A percentile compares a stretch with the other conserved stretches of the same genome.
Evolutionary conservation across 2,113 vertebrate species (phyloP).

Genomic region (Marcusenius ussheri): DNA sequence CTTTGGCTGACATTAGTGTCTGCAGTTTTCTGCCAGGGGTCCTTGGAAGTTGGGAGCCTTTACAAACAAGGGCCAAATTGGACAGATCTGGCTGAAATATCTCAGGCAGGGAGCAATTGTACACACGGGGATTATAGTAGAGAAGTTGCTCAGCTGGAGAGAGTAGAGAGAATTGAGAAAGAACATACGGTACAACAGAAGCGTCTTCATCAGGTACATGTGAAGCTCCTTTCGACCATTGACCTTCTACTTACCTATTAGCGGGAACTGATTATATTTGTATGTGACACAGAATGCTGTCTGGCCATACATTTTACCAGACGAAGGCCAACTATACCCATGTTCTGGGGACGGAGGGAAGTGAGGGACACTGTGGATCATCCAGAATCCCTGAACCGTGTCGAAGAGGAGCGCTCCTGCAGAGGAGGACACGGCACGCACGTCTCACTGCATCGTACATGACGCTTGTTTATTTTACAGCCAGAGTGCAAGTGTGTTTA

Average conservation of each 20-base stretch:
- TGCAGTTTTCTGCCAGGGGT: constrained; percentile 42
- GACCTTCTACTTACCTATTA: constrained; percentile 62
- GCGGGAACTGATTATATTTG: constrained; percentile 65
- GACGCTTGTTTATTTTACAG: neutral
- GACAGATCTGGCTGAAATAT: constrained; percentile 60
- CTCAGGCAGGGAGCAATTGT: constrained; percentile 75
- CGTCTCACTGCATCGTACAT: neutral
- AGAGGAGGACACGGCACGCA: constrained; percentile 6
- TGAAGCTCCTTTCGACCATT: constrained; percentile 7
- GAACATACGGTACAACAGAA: neutral
- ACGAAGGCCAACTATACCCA: constrained; percentile 71
- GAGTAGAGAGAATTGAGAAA: neutral
- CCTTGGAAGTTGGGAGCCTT: constrained; percentile 39
- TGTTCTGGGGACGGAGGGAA: constrained; percentile 76
- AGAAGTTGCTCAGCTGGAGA: constrained; percentile 70
- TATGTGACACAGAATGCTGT: constrained; percentile 74
- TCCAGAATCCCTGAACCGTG: constrained; percentile 78
- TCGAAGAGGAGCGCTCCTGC: constrained; percentile 77
- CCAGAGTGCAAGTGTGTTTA: neutral
- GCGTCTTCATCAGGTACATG: neutral
- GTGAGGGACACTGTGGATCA: constrained; percentile 77
- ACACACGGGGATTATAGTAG: constrained; percentile 71
- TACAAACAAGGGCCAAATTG: constrained; percentile 65
- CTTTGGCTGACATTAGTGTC: constrained; percentile 61
- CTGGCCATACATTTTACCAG: constrained; percentile 71